Conservation (phyloP, 1,140 invertebrate genomes). For the Eurosta solidaginis region DNA sequence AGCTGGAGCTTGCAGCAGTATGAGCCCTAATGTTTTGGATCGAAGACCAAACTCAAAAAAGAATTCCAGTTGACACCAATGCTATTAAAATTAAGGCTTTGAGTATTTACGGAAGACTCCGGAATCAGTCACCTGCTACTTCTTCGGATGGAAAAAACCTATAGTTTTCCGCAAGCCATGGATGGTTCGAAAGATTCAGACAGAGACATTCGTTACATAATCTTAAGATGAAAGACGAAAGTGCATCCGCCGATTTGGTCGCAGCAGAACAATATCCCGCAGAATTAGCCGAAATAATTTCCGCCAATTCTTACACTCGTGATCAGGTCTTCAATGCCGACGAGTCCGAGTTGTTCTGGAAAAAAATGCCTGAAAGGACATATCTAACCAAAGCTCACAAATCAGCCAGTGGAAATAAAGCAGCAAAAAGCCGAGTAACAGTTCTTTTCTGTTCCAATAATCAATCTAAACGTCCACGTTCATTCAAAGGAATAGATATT, state of each 20-base stretch:
- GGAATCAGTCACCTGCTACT: too few relatives aligned
- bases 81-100: too few relatives aligned
- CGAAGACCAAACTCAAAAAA: too few relatives aligned
- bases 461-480: not conserved
- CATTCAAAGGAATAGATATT: slow-evolving; percentile 14
- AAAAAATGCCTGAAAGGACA: slow-evolving; percentile 60
- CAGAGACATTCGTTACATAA: too few relatives aligned
- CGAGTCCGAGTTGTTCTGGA: slow-evolving; percentile 61
- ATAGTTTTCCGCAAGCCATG: too few relatives aligned
- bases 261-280: slow-evolving; percentile 41
- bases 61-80: too few relatives aligned
- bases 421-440: slow-evolving; percentile 58
- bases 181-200: too few relatives aligned
- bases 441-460: not conserved
- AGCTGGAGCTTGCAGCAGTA: too few relatives aligned
- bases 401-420: slow-evolving; percentile 57
- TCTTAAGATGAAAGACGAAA: slow-evolving; percentile 33
- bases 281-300: slow-evolving; percentile 38
- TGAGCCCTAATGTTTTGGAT: too few relatives aligned
- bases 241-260: slow-evolving; percentile 47
- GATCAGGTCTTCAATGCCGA: slow-evolving; percentile 60
- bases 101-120: too few relatives aligned
- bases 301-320: slow-evolving; percentile 40
- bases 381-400: slow-evolving; percentile 58
- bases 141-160: too few relatives aligned